These are phyloP conservation scores for Chirona hameri DNA, from an alignment of 2,888 invertebrate species.

Conservation along the genomic window DNA sequence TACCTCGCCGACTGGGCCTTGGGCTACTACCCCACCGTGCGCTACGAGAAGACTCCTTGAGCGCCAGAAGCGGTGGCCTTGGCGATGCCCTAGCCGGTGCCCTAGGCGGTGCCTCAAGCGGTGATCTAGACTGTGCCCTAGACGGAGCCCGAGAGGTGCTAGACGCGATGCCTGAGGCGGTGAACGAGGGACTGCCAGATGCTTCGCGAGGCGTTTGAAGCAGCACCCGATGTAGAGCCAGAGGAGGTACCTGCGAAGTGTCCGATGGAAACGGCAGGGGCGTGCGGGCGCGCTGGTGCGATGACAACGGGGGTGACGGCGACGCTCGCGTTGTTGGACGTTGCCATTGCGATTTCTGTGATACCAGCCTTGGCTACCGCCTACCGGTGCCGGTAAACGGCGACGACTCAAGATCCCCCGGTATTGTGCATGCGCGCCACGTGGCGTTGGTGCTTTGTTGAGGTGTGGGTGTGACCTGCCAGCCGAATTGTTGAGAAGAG, in stretches of 20 bases:
- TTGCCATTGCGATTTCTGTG: neutral
- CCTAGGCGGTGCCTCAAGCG: too few relatives aligned
- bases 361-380: neutral
- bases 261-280: too few relatives aligned
- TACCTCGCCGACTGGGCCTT: conserved; percentile 32
- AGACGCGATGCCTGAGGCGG: neutral
- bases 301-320: too few relatives aligned
- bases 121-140: neutral
- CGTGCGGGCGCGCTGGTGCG: too few relatives aligned
- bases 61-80: neutral
- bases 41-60: conserved; percentile 4
- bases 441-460: neutral
- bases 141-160: neutral
- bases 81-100: neutral
- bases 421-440: neutral
- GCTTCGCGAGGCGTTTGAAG: neutral
- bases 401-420: neutral
- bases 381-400: neutral
- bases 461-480: neutral
- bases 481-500: too few relatives aligned
- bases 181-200: neutral
- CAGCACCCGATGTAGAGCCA: too few relatives aligned
- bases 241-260: too few relatives aligned
- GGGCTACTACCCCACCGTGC: conserved; percentile 29
- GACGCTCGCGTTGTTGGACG: too few relatives aligned